A percentile compares a stretch with the other conserved stretches of the same genome.
Evolutionary conservation across 2,797 vertebrate genomes (phyloP).

Genomic region (Phataginus tetradactyla): DNA sequence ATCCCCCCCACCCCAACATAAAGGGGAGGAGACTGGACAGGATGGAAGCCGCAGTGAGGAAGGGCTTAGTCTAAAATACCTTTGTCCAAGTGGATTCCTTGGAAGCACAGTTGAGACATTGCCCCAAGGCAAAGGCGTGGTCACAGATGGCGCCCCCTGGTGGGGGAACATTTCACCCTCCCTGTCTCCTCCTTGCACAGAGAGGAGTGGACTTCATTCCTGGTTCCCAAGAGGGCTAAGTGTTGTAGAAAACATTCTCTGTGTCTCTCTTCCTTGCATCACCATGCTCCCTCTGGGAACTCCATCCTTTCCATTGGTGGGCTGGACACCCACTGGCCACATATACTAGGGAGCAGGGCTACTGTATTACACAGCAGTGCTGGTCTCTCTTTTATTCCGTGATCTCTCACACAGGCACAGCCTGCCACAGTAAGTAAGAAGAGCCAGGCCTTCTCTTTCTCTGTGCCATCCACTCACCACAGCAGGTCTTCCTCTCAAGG

Average conservation of each 20-base stretch:
- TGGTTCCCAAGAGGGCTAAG: background rate
- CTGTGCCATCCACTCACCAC: background rate
- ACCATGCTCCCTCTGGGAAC: background rate
- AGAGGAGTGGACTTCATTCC: background rate
- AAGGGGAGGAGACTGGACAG: background rate
- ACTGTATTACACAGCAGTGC: fast-evolving
- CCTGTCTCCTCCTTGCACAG: background rate
- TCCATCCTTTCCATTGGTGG: background rate
- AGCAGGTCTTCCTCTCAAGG: background rate
- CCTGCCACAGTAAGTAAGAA: background rate
- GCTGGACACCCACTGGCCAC: background rate
- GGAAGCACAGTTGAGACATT: fast-evolving
- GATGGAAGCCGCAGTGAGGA: background rate
- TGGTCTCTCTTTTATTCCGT: background rate
- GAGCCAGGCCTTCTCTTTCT: background rate
- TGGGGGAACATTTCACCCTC: fast-evolving
- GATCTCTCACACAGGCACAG: background rate
- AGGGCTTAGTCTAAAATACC: background rate
- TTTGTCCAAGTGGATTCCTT: background rate
- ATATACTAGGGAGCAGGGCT: background rate
- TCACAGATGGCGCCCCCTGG: too few relatives aligned
- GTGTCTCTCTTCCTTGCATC: background rate
- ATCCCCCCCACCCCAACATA: background rate
- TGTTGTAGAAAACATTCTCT: background rate
- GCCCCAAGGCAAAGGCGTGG: fast-evolving